These are phyloP conservation scores for Portevinia maculata DNA, from an alignment of 2,888 invertebrate species.

Conservation along the genomic window DNA sequence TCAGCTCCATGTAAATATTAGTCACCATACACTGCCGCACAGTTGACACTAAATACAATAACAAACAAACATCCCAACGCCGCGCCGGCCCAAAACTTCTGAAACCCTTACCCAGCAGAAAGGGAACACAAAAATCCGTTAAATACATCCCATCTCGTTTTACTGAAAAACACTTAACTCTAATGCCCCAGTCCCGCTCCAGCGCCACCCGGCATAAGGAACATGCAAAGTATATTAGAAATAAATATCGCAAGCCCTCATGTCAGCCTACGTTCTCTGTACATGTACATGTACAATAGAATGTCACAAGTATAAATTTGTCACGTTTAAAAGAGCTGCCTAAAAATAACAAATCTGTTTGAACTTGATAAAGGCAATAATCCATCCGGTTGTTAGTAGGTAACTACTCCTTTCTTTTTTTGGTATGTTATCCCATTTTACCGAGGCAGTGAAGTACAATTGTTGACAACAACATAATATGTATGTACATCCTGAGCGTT, in stretches of 20 bases:
- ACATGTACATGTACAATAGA: conserved; percentile 16
- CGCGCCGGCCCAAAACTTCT: not conserved
- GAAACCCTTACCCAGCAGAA: conserved; percentile 1
- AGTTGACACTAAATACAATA: conserved; percentile 48
- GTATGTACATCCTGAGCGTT: conserved; percentile 47
- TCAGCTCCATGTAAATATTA: not conserved
- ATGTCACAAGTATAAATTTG: conserved; percentile 67
- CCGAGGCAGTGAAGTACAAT: conserved; percentile 42
- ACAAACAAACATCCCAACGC: conserved; percentile 55
- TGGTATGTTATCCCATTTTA: not conserved
- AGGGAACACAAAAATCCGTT: conserved; percentile 2
- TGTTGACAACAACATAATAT: conserved; percentile 65
- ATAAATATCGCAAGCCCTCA: conserved; percentile 46
- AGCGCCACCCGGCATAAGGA: not conserved
- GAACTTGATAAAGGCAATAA: conserved; percentile 66
- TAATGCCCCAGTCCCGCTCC: conserved; percentile 27
- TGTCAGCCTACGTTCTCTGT: conserved; percentile 20
- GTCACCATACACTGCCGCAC: conserved; percentile 4
- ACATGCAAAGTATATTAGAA: conserved; percentile 65
- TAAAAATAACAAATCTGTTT: conserved; percentile 68
- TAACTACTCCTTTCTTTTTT: conserved; percentile 5
- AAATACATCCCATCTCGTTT: conserved; percentile 42
- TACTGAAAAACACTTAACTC: conserved; percentile 61
- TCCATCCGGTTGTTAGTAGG: conserved; percentile 27
- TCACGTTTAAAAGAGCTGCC: conserved; percentile 61